Evolutionary conservation across 2,888 invertebrate genomes (phyloP), one percentile per base, ranked within the genome.

Genomic region (Ophonus ardosiacus): DNA sequence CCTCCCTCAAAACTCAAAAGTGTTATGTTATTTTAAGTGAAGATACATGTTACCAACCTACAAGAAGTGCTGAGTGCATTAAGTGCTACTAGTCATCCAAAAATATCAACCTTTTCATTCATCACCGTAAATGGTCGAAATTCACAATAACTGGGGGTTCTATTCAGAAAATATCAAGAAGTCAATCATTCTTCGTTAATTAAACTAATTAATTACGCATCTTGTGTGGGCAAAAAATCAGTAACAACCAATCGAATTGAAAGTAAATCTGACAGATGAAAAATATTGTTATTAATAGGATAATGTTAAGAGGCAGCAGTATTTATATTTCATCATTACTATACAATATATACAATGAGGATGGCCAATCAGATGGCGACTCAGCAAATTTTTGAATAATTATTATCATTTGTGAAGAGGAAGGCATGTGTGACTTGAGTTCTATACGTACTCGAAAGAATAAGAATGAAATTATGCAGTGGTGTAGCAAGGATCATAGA

Each of bases 1-100:
- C 76, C 74, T 18, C 83, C 83, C 83, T 57, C 40, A 18, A 24
- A 65, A 40, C 21, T 43, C 18, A 51, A 13, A 59, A 21, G 57
- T 51, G 82, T 83, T 74, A 82, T 82, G 82, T 57, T 82, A 71
- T 74, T 74, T 68, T 83, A 83, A 83, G 83, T 83, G 68, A 83
- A 76, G 74, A 83, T 83, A 76, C 83, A 40, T 83, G 83, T 83
- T 43, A 17, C n/a, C 38, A 17, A 63, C 38, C 17, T 31, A 18
- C 10, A 18, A 76, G 74, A 76, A 61, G 83, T 63, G 83, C 76
- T 59, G 83, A 83, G 76, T 76, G 83, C 15, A 56, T 74, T 83
- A 83, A 83, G 83, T 83, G 83, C 82, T 31, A 24, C 24, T 31
- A 1, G 31, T 13, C 43, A 13, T 8, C 43, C 43, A 51, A 51